Base-by-base conservation (phyloP, 1,140 invertebrate species). In the Bradysia coprophila region DNA sequence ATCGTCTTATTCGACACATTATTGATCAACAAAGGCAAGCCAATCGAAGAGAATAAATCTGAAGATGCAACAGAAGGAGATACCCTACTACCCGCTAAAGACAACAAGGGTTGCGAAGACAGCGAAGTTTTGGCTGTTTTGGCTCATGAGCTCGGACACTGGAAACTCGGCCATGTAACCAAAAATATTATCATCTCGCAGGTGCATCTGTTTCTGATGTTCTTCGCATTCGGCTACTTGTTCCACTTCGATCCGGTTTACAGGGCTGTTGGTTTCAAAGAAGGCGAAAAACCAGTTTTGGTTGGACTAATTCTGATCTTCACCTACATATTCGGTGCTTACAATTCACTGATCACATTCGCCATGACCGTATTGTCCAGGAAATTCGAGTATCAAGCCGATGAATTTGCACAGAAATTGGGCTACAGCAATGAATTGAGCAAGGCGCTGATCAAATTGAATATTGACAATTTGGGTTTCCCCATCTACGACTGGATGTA, bases 1-100 rank as follows among this genome's bases (percentile, higher is more conserved):
- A 98, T 99, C 58, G 96, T 99, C n/a, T 66, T 99, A 3, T 99
- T 92, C 66, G 95, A 99, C 62, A 99, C 96, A 4, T 62, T 98
- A 23, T 59, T 49, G 44, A 51, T 51, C 41, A 65, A 49, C 51
- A 64, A 49, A 53, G 61, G 51, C 40, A 54, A 54, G 43, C 45
- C 8, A 41, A 44, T n/a, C 40, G 43, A 34, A 46, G 36, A 32
- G 42, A 46, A 16, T 38, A 48, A 20, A 47, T n/a, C n/a, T n/a
- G 49, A 40, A 13, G 6, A 28, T 8, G 6, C 24, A 8, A 13
- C 6, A 13, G 32, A 49, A 11, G 23, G 22, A 39, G 51, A 58
- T 64, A 55, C 52, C 62, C 6, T 8, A 28, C 24, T 8, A 28
- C 6, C 6, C 6, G 6, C 13, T 28, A 28, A 8, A 8, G 24